Percentiles rank a stretch among this genome's conserved stretches.
These are phyloP conservation scores for Nicator chloris DNA, from an alignment of 2,113 vertebrate genomes.

Conservation along the genomic window DNA sequence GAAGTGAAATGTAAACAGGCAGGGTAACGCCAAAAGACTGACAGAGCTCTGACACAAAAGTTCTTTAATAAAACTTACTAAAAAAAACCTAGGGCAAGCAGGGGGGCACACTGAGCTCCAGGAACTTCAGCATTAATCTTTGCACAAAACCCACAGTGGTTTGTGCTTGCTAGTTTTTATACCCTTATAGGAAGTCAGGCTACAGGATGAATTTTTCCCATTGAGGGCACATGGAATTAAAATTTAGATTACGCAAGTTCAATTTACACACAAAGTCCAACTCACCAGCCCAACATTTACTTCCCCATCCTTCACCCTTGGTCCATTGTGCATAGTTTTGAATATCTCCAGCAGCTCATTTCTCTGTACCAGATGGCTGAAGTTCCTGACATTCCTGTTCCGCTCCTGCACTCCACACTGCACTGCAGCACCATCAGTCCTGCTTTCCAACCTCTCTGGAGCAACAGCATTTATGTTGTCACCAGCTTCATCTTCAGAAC, in stretches of 20 bases:
- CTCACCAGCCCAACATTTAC: conserved; percentile 95
- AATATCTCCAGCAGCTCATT: conserved; percentile 86
- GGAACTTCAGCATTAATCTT: background rate
- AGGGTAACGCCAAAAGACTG: background rate
- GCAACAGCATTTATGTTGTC: background rate
- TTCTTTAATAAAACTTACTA: background rate
- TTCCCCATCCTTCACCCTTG: conserved; percentile 79
- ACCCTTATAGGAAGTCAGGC: background rate
- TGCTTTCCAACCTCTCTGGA: background rate
- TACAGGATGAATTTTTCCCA: background rate
- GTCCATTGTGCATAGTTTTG: conserved; percentile 76
- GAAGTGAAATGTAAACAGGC: background rate
- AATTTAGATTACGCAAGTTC: background rate
- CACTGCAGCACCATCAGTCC: background rate
- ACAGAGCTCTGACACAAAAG: background rate
- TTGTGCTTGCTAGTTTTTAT: background rate
- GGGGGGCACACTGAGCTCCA: background rate
- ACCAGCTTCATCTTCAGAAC: conserved; percentile 79
- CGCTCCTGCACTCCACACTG: background rate
- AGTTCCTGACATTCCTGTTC: conserved; percentile 68
- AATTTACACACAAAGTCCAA: background rate
- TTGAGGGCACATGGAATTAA: background rate
- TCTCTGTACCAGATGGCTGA: conserved; percentile 83
- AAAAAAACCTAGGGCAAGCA: background rate
- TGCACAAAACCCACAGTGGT: background rate